These are phyloP conservation scores for Coenonympha arcania DNA, from an alignment of 2,888 invertebrate genomes.

Conservation along the genomic window DNA sequence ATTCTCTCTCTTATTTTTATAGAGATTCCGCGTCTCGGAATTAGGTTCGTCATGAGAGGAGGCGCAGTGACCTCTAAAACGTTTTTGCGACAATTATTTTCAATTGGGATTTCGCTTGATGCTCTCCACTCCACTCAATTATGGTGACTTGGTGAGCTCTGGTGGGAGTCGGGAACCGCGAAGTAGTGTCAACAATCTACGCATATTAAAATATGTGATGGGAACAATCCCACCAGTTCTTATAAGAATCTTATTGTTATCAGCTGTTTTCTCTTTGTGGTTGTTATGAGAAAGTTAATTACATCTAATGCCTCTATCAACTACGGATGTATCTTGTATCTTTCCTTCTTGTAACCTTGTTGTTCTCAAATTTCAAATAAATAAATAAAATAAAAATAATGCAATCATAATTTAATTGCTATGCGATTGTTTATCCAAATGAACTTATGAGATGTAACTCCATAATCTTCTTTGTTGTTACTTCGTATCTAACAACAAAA, in stretches of 20 bases:
- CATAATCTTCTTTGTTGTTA: no score
- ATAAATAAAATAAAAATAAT: no score
- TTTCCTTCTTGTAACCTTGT: neutral
- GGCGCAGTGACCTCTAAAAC: conserved; percentile 39
- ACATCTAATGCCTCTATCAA: no score
- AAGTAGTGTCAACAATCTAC: conserved; percentile 19
- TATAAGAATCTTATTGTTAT: conserved; percentile 27
- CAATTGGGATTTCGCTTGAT: conserved; percentile 52
- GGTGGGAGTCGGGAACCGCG: conserved; percentile 17
- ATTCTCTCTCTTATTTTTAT: conserved; percentile 1
- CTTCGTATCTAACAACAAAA: no score
- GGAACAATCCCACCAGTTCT: conserved; percentile 16
- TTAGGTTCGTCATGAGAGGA: neutral
- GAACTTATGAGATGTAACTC: no score
- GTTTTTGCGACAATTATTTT: conserved; percentile 51
- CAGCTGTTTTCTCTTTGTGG: conserved; percentile 10
- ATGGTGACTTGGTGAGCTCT: conserved; percentile 33
- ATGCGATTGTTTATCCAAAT: no score
- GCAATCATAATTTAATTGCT: no score
- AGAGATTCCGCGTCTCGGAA: conserved; percentile 4
- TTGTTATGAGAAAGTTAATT: neutral
- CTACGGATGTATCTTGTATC: no score
- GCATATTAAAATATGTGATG: conserved; percentile 16
- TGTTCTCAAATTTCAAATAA: neutral
- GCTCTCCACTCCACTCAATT: conserved; percentile 48